A percentile compares a stretch with the other conserved stretches of the same genome.
Conservation (phyloP, 2,113 vertebrate species). For the Telmatochromis sp. region DNA sequence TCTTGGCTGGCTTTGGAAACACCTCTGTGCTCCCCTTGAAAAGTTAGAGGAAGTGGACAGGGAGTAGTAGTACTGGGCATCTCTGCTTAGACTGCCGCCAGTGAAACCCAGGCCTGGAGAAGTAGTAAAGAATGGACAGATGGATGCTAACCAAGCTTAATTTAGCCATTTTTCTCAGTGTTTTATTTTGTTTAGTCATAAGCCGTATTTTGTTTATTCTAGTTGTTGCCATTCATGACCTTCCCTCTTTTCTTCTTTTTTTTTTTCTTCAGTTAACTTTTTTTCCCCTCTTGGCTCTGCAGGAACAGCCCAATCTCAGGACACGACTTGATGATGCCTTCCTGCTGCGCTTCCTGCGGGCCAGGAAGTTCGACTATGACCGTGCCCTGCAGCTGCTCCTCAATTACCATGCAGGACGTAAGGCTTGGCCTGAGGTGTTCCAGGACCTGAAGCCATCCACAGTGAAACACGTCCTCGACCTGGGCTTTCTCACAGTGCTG, state of each 20-base stretch:
- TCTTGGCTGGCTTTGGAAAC: not conserved
- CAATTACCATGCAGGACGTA: conserved; percentile 88
- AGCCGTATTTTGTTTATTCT: not conserved
- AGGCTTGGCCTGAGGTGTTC: conserved; percentile 94
- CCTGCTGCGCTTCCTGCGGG: conserved; percentile 90
- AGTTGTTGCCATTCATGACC: not conserved
- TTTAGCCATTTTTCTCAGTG: not conserved
- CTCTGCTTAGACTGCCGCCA: not conserved
- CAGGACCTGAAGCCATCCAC: conserved; percentile 85
- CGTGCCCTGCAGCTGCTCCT: conserved; percentile 90
- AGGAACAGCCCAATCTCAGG: conserved; percentile 85
- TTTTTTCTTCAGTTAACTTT: fast-evolving
- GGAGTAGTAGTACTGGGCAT: fast-evolving
- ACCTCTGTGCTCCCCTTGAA: fast-evolving
- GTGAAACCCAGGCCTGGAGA: not conserved
- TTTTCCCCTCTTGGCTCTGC: conserved; percentile 56
- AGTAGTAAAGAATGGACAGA: not conserved
- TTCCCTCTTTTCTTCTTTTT: not conserved
- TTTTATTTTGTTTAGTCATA: not conserved
- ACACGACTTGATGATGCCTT: conserved; percentile 90
- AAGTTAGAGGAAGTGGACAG: not conserved
- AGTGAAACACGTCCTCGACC: conserved; percentile 84
- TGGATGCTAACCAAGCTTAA: not conserved
- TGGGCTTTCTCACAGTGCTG: conserved; percentile 92
- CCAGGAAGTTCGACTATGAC: conserved; percentile 97